A percentile compares a stretch with the other conserved stretches of the same genome.
Evolutionary conservation across 2,113 vertebrate species (phyloP).

Genomic region (Hyperopisus bebe): DNA sequence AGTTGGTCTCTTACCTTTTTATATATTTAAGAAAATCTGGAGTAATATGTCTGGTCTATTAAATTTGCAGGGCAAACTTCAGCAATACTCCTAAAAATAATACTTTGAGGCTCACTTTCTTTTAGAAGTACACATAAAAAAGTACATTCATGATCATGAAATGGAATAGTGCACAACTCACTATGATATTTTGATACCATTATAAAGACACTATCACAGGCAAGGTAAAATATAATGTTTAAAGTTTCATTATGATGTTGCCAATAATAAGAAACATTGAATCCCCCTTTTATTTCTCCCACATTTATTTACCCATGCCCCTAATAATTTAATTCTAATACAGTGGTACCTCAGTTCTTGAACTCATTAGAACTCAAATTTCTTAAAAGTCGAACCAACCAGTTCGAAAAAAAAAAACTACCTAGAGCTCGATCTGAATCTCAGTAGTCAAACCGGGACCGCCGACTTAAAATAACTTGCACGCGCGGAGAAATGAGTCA

Average conservation of each 20-base stretch:
- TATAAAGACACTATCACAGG: not conserved
- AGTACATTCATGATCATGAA: not conserved
- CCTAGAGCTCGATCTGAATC: too few relatives aligned
- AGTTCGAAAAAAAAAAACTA: too few relatives aligned
- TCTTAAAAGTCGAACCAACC: too few relatives aligned
- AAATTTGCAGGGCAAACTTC: not conserved
- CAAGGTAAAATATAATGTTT: conserved; percentile 9
- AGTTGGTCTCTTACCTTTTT: not conserved
- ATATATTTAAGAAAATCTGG: not conserved
- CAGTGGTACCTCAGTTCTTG: too few relatives aligned
- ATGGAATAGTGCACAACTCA: not conserved
- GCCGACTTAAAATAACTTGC: too few relatives aligned
- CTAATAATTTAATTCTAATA: not conserved
- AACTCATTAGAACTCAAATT: too few relatives aligned
- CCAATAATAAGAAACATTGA: conserved; percentile 3
- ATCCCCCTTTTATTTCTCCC: not conserved
- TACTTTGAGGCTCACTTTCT: not conserved
- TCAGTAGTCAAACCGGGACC: too few relatives aligned
- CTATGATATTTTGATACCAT: not conserved
- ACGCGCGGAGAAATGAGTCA: too few relatives aligned
- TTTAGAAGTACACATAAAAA: not conserved
- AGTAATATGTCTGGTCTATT: not conserved
- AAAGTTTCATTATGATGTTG: conserved; percentile 10
- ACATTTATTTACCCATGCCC: not conserved
- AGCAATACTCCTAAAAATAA: not conserved